Percentiles rank a stretch among this genome's conserved stretches.
phyloP scores from a whole-genome alignment of 2,888 invertebrate genomes.

The Microdon myrmicae region DNA sequence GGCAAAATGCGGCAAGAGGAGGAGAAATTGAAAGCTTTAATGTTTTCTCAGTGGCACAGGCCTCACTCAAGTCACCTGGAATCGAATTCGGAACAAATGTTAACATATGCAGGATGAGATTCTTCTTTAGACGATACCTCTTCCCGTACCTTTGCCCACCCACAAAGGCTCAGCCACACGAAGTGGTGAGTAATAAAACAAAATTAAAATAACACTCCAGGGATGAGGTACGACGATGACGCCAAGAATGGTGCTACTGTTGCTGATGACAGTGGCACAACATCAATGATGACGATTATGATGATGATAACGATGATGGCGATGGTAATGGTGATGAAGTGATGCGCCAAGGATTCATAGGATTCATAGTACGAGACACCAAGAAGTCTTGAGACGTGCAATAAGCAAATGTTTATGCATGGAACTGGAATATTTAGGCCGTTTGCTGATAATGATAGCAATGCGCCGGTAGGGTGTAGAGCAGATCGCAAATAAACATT shows the following conservation, averaged over 20 bases:
- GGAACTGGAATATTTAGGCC: constrained; percentile 49
- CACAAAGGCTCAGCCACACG: constrained; percentile 24
- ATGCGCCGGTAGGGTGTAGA: constrained; percentile 33
- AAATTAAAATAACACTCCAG: constrained; percentile 53
- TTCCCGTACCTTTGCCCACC: background rate
- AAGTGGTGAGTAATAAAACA: constrained; percentile 53
- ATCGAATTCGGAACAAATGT: constrained; percentile 48
- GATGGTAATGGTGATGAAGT: too few relatives aligned
- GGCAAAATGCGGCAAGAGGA: too few relatives aligned
- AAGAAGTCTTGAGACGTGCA: constrained; percentile 42
- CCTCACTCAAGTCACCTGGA: constrained; percentile 51
- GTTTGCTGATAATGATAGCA: constrained; percentile 47
- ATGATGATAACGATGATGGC: too few relatives aligned
- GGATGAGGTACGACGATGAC: too few relatives aligned
- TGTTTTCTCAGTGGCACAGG: constrained; percentile 45
- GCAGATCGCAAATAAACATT: constrained; percentile 49
- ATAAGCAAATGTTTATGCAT: constrained; percentile 49
- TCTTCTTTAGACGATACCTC: constrained; percentile 9
- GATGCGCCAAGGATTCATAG: constrained; percentile 27
- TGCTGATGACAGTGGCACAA: too few relatives aligned
- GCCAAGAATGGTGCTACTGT: too few relatives aligned
- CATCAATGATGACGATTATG: too few relatives aligned
- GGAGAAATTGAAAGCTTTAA: constrained; percentile 47
- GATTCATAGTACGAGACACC: background rate
- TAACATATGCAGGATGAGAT: constrained; percentile 42